Conservation (phyloP, 2,797 vertebrate genomes). For the Mareca strepera region DNA sequence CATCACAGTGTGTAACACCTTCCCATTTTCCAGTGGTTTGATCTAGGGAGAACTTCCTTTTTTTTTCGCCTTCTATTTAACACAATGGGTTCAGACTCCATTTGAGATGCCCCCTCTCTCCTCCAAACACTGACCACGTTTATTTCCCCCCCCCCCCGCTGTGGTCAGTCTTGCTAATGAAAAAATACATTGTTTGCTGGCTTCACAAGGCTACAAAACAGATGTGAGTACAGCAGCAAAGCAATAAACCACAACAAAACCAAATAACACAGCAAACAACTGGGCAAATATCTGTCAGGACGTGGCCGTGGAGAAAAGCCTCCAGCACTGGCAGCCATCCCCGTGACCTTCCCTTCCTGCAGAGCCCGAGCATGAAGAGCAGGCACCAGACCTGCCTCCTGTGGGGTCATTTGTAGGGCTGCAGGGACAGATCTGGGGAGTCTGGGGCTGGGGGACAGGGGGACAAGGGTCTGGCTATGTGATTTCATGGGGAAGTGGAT, state of each 20-base stretch:
- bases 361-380: not conserved
- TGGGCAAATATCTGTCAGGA: not conserved
- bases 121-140: constrained; percentile 23
- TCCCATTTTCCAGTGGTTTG: not conserved
- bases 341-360: not conserved
- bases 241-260: not conserved
- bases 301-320: constrained; percentile 1
- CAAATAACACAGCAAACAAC: not conserved
- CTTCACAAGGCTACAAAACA: not conserved
- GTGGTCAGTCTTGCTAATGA: not conserved
- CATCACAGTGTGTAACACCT: not conserved
- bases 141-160: not conserved
- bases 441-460: not conserved
- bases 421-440: not conserved
- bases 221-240: not conserved
- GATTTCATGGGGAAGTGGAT: not conserved
- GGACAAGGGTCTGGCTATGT: not conserved
- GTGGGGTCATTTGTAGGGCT: fast-evolving
- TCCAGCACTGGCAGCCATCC: not conserved
- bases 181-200: constrained; percentile 12
- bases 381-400: not conserved
- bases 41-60: not conserved
- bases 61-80: not conserved
- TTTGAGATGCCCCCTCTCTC: constrained; percentile 1
- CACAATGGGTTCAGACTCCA: not conserved